Conservation (phyloP, 35 echinoderm and acorn worm genomes). For the Apostichopus californicus region DNA sequence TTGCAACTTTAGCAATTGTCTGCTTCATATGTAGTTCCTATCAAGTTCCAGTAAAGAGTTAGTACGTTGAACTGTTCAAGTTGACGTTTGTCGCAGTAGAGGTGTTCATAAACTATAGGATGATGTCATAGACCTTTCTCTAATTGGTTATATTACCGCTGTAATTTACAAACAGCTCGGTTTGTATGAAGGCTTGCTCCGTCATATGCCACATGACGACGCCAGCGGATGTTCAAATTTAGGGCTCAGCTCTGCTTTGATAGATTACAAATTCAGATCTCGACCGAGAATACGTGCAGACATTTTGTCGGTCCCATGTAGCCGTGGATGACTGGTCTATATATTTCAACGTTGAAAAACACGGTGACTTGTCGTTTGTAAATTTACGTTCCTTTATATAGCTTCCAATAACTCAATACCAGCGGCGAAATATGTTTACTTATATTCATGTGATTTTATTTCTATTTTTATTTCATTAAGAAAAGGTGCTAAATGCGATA, state of each 20-base stretch:
- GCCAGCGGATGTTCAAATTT: not conserved
- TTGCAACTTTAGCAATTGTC: not conserved
- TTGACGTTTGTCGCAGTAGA: not conserved
- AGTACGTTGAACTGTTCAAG: not conserved
- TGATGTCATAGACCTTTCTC: not conserved
- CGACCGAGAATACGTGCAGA: not conserved
- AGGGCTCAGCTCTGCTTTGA: not conserved
- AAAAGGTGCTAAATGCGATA: too few relatives aligned
- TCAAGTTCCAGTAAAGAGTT: not conserved
- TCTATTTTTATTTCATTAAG: too few relatives aligned
- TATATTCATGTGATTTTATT: too few relatives aligned
- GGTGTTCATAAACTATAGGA: not conserved
- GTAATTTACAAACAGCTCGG: not conserved
- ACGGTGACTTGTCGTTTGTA: not conserved
- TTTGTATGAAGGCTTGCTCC: not conserved
- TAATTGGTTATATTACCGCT: not conserved
- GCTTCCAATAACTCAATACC: not conserved
- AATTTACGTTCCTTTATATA: not conserved
- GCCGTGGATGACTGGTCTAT: not conserved
- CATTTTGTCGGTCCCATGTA: not conserved
- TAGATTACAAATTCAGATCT: not conserved
- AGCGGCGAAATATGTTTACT: too few relatives aligned
- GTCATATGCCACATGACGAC: not conserved
- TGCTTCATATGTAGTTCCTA: not conserved
- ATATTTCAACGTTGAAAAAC: too few relatives aligned